Percentiles rank a stretch among this genome's conserved stretches.
These are phyloP conservation scores for Drosophila parabipectinata DNA, from an alignment of 1,140 invertebrate species.

Conservation along the genomic window DNA sequence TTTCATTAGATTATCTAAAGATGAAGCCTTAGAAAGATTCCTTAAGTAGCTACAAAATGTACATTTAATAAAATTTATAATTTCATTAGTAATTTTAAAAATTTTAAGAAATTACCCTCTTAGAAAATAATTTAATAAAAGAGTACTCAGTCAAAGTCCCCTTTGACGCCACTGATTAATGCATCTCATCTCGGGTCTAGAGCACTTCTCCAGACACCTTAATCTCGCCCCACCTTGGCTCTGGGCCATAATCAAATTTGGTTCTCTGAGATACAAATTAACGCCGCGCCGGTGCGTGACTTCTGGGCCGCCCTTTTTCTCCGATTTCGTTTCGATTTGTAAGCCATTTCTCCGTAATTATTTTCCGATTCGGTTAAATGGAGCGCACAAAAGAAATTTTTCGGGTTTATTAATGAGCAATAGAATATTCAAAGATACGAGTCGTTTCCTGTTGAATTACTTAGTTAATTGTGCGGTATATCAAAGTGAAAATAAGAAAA, in stretches of 20 bases:
- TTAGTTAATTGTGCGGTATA: slow-evolving; percentile 68
- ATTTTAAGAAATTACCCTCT: too few species aligned
- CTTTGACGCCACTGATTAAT: slow-evolving; percentile 15
- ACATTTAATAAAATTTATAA: too few species aligned
- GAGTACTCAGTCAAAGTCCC: not conserved
- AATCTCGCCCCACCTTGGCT: slow-evolving; percentile 46
- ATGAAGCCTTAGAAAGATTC: too few species aligned
- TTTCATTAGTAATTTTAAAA: too few species aligned
- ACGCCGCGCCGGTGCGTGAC: slow-evolving; percentile 57
- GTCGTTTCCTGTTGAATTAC: slow-evolving; percentile 76
- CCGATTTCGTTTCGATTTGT: slow-evolving; percentile 56
- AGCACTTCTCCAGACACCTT: slow-evolving; percentile 62
- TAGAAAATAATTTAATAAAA: too few species aligned
- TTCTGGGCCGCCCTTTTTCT: slow-evolving; percentile 48
- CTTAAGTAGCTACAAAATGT: too few species aligned
- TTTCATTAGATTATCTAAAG: too few species aligned
- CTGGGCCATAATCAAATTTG: slow-evolving; percentile 6
- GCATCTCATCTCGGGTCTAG: slow-evolving; percentile 31
- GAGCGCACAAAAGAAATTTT: slow-evolving; percentile 67
- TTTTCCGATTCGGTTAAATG: slow-evolving; percentile 69
- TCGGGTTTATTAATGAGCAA: slow-evolving; percentile 61
- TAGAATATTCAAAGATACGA: slow-evolving; percentile 54
- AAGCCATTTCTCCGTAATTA: slow-evolving; percentile 71
- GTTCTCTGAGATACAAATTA: slow-evolving; percentile 72
- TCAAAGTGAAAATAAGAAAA: slow-evolving; percentile 61